Base-by-base conservation (phyloP, 2,797 vertebrate species). In the Pipistrellus pipistrellus region DNA sequence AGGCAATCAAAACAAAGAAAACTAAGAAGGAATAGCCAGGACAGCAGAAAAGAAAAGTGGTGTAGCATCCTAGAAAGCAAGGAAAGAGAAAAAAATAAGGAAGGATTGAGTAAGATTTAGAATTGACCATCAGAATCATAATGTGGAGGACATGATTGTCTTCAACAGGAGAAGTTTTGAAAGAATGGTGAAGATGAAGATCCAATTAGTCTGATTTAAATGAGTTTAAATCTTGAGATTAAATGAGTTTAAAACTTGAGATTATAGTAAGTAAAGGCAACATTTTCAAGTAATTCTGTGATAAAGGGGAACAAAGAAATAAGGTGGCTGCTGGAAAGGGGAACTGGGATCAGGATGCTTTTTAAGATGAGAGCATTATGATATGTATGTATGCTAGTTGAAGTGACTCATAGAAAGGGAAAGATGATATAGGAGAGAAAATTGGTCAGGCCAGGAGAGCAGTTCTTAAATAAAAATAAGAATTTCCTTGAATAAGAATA, bases 161-260 rank as follows among this genome's bases (percentile, higher is more conserved):
- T 48, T 64, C 57, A n/a, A 21, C 13, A 30, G 25, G 77, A 82
- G 69, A 83, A 68, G 23, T 59, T 82, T 46, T 21, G 23, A 9
- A 53, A 75, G 85, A 75, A 83, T 48, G 21, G 6, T 75, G 23
- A 75, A 48, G 18, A 38, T 18, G 14, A 76, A 66, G 32, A n/a
- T 25, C 23, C 25, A 48, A n/a, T 46, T 93, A 66, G 3, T 75
- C 38, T 75, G 48, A 57, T 68, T 76, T 25, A 88, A 93, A 75
- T 68, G 48, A 82, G 23, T 75, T 88, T 76, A 57, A 62, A 62
- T 53, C 85, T 53, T 62, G 55, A 87, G 30, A 53, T 53, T 14
- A 41, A 93, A 75, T 68, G 48, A 82, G 23, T 75, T 88, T 76
- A 57, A 62, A 62, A 62, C 85, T 53, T 62, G 55, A 87, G 30